Evolutionary conservation across 2,888 invertebrate species (phyloP), one percentile per base, ranked within the genome.

Genomic region (Euzophera pinguis): DNA sequence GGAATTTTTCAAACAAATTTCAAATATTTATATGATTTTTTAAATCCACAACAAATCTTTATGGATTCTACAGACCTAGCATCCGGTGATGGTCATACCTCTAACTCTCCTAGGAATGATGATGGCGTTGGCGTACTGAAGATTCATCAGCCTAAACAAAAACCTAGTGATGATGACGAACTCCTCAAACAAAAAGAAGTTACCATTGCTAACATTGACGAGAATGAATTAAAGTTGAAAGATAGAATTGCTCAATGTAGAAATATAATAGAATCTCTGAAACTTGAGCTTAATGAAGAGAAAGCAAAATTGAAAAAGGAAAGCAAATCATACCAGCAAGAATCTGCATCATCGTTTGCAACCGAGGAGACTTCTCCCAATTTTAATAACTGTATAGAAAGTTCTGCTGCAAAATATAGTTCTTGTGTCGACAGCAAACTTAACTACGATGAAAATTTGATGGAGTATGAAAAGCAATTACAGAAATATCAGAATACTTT

Each of bases 381-480:
- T 13, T 55, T 62, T 22, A 57, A 67, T n/a, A 58, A 65, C 34
- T 39, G 58, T 7, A 60, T 62, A 12, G 59, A 71, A n/a, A 49
- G 58, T 3, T 48, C 57, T n/a, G 8, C 41, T 16, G 17, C 41
- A 22, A 50, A 34, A 7, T 83, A 75, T 53, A 75, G 75, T 48
- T 65, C 73, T 17, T 76, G 74, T 54, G 73, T 88, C 0, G 81
- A 84, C 9, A 80, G 62, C 52, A 87, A 79, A 64, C 61, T 88
- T 6, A 71, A 65, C 53, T 85, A 78, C 52, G 88, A 88, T 58
- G 81, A 85, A 65, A 82, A 71, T 58, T 67, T 89, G 7, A 78
- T 85, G 52, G 84, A 85, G 70, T 90, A 90, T 59, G 89, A 89
- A 60, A 87, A 84, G 60, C 88, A 89, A 63, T 65, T 90, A 37